phyloP scores from a whole-genome alignment of 2,797 vertebrate species.

The Pangasius mekongensis region DNA sequence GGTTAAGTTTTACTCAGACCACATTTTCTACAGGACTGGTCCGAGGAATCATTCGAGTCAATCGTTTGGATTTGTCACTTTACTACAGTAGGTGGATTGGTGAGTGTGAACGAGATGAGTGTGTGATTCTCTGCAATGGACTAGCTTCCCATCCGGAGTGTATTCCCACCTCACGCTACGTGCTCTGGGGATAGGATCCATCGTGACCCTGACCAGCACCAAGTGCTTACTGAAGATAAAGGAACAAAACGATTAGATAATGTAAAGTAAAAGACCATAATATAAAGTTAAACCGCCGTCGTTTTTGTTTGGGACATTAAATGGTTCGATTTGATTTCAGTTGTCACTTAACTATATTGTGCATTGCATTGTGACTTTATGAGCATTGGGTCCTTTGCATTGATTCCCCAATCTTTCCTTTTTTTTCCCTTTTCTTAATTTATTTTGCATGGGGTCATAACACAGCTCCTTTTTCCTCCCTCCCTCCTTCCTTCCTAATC shows the following conservation, averaged over 20 bases:
- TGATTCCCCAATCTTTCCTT: neutral
- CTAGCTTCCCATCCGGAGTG: neutral
- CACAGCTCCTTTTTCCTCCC: neutral
- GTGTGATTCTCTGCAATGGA: neutral
- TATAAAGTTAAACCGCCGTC: neutral
- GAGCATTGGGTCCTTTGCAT: too few relatives aligned
- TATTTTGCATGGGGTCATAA: too few relatives aligned
- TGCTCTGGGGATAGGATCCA: neutral
- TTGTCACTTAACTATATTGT: neutral
- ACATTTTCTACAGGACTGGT: too few relatives aligned
- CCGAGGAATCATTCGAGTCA: neutral
- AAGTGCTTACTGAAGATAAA: neutral
- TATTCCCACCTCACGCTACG: neutral
- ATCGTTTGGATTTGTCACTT: neutral
- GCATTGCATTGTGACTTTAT: neutral
- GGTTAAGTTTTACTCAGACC: neutral
- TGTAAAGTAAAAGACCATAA: neutral
- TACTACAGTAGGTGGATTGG: neutral
- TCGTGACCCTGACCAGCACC: neutral
- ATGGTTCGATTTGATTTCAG: neutral
- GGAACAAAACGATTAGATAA: neutral
- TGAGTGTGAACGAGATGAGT: neutral
- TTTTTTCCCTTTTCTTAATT: neutral
- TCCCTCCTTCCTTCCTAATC: slow-evolving; percentile 18
- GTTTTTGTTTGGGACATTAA: neutral